Percentiles rank a stretch among this genome's conserved stretches.
Conservation (phyloP, 2,888 invertebrate genomes). For the Drosophila colorata region DNA sequence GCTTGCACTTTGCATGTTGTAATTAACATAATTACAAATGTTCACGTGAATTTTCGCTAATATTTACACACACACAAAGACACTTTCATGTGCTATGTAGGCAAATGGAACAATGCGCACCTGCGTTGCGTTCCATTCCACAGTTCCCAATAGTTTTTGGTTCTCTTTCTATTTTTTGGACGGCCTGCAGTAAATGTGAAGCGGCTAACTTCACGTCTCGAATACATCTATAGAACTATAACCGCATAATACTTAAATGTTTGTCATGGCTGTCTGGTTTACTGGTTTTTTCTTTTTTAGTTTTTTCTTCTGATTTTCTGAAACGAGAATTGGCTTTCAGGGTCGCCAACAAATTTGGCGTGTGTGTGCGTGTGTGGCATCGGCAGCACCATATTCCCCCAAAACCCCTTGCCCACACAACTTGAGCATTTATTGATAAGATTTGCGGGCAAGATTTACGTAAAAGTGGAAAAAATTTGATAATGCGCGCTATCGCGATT, state of each 20-base stretch:
- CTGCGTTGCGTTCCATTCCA: constrained; percentile 19
- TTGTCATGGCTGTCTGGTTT: constrained; percentile 52
- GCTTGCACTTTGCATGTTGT: constrained; percentile 56
- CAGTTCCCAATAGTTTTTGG: constrained; percentile 1
- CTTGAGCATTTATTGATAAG: constrained; percentile 55
- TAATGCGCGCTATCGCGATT: constrained; percentile 48
- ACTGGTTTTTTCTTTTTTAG: constrained; percentile 21
- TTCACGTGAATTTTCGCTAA: constrained; percentile 42
- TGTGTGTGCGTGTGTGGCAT: constrained; percentile 11
- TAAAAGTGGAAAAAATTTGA: constrained; percentile 60
- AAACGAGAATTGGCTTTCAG: constrained; percentile 71
- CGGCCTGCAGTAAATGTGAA: constrained; percentile 3
- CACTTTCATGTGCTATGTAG: background rate
- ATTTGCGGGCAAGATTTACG: constrained; percentile 69
- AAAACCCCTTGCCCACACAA: background rate
- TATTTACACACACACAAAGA: constrained; percentile 11
- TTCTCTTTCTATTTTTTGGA: background rate
- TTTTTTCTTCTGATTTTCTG: constrained; percentile 24
- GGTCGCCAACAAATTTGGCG: constrained; percentile 49
- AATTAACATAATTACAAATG: constrained; percentile 61
- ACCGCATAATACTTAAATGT: constrained; percentile 16
- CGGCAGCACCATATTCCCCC: background rate
- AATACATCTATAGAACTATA: constrained; percentile 25
- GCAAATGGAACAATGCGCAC: constrained; percentile 17
- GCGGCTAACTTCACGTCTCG: constrained; percentile 11